A percentile compares a stretch with the other conserved stretches of the same genome.
These are phyloP conservation scores for Ascaphus truei DNA, from an alignment of 2,113 vertebrate genomes.

Conservation along the genomic window DNA sequence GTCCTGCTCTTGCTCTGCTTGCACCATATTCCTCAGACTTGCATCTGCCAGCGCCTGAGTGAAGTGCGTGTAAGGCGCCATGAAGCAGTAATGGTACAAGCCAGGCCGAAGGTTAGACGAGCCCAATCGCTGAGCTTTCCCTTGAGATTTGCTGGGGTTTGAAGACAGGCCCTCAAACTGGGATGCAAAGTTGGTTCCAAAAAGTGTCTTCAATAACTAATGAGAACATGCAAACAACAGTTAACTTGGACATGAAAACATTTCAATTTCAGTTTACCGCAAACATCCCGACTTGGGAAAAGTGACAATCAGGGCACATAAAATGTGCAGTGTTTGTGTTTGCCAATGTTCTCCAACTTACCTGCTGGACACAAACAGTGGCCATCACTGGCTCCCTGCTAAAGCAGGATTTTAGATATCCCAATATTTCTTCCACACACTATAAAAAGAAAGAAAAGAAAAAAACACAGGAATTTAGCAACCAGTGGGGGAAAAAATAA, in stretches of 20 bases:
- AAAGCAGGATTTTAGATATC: slow-evolving; percentile 93
- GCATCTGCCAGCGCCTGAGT: slow-evolving; percentile 95
- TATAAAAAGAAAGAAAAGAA: slow-evolving; percentile 45
- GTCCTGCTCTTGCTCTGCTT: slow-evolving; percentile 87
- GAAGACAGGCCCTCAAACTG: slow-evolving; percentile 82
- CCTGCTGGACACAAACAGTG: slow-evolving; percentile 96
- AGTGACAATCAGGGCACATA: no score
- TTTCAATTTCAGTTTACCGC: no score
- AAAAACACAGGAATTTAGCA: no score
- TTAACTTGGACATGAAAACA: no score
- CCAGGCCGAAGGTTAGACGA: slow-evolving; percentile 87
- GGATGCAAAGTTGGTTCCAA: slow-evolving; percentile 94
- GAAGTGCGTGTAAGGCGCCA: slow-evolving; percentile 97
- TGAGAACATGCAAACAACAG: no score
- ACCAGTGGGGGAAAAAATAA: no score
- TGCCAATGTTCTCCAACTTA: slow-evolving; percentile 51
- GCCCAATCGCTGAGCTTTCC: slow-evolving; percentile 85
- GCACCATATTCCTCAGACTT: slow-evolving; percentile 92
- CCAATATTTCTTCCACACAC: slow-evolving; percentile 95
- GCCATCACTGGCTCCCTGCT: slow-evolving; percentile 90
- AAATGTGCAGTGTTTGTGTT: no score
- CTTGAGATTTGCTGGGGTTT: slow-evolving; percentile 81
- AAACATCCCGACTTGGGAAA: no score
- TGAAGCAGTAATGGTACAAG: slow-evolving; percentile 97
- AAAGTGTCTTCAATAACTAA: slow-evolving; percentile 90